Evolutionary conservation across 2,113 vertebrate genomes (phyloP).

Genomic region (Echinops telfairi): DNA sequence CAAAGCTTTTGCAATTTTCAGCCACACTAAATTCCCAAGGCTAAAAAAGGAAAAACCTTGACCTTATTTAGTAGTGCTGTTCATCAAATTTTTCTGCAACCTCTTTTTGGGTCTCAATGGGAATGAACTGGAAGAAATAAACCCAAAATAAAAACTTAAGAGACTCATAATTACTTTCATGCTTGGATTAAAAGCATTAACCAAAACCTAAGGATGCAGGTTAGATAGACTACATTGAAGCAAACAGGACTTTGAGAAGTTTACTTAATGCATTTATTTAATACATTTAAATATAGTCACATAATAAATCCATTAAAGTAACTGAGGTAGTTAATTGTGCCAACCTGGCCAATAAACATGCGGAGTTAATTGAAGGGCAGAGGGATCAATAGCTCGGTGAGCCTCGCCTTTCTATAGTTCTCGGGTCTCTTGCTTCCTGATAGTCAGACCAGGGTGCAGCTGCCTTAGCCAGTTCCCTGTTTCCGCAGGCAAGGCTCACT

Average conservation of each 20-base stretch:
- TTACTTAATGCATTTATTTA: conserved; percentile 16
- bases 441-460: no score
- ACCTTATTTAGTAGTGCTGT: conserved; percentile 46
- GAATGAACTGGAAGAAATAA: conserved; percentile 37
- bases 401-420: no score
- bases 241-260: conserved; percentile 17
- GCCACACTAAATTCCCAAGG: conserved; percentile 42
- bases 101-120: conserved; percentile 25
- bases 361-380: no score
- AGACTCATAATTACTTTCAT: background rate
- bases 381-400: no score
- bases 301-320: conserved; percentile 45
- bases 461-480: no score
- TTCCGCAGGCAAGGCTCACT: no score
- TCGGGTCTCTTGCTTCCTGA: no score
- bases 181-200: conserved; percentile 35
- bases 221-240: conserved; percentile 5
- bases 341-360: no score
- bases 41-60: conserved; percentile 55
- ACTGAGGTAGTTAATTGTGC: no score
- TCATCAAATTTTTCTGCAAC: conserved; percentile 60
- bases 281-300: conserved; percentile 32
- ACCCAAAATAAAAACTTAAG: conserved; percentile 33
- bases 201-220: background rate
- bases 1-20: conserved; percentile 47